phyloP scores from a whole-genome alignment of 2,113 vertebrate species.

The Trematocara marginatum region DNA sequence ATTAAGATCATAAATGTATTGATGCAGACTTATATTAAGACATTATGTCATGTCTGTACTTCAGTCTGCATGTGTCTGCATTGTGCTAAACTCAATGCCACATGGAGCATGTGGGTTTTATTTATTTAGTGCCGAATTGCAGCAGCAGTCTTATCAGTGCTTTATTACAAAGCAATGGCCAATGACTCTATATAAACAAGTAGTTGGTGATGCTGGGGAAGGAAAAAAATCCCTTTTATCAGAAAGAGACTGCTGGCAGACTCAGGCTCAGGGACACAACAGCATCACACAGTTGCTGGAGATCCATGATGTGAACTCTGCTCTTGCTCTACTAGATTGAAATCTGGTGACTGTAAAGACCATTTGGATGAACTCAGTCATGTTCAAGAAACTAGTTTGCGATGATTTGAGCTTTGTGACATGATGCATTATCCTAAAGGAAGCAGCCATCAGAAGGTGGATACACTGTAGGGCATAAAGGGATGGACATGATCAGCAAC shows the following conservation, averaged over 20 bases:
- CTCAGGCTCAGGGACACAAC: not conserved
- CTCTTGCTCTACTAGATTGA: not conserved
- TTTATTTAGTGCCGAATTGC: not conserved
- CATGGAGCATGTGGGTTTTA: not conserved
- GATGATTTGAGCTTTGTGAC: not conserved
- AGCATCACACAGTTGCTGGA: not conserved
- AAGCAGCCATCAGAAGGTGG: not conserved
- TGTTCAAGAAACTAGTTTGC: not conserved
- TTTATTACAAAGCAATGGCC: not conserved
- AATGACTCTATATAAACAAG: not conserved
- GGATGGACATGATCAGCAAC: not conserved
- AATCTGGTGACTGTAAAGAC: not conserved
- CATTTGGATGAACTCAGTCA: not conserved
- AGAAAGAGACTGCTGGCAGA: not conserved
- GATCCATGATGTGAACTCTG: not conserved
- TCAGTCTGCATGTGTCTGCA: not conserved
- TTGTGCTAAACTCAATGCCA: not conserved
- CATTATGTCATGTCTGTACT: not conserved
- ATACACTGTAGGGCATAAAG: not conserved
- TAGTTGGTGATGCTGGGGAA: not conserved
- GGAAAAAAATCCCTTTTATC: not conserved
- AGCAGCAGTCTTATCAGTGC: not conserved
- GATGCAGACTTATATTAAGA: not conserved
- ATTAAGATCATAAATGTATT: not conserved
- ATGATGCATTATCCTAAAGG: not conserved